These are phyloP conservation scores for Zaprionus taronus DNA, from an alignment of 1,140 invertebrate genomes.

Conservation along the genomic window DNA sequence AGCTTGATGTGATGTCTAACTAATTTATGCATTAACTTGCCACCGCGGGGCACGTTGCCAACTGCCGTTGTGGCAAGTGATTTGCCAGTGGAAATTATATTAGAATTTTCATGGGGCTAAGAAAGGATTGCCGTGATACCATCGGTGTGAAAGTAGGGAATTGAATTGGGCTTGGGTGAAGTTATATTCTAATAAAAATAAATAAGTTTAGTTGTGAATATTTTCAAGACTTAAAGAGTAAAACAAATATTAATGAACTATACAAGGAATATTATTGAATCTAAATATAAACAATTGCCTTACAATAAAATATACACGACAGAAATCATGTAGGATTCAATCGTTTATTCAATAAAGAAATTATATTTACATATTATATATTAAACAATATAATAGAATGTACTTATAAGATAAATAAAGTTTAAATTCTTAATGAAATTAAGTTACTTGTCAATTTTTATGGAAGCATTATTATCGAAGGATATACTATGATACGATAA, in stretches of 20 bases:
- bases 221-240: not conserved
- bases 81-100: slow-evolving; percentile 19
- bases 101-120: not conserved
- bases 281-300: no score
- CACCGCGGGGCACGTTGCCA: slow-evolving; percentile 17
- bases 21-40: slow-evolving; percentile 44
- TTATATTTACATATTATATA: no score
- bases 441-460: no score
- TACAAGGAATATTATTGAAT: no score
- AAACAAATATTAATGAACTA: not conserved
- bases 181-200: not conserved
- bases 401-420: no score
- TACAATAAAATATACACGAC: no score
- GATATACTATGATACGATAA: no score
- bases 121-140: slow-evolving; percentile 6
- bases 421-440: no score
- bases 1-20: slow-evolving; percentile 39
- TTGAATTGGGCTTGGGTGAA: not conserved
- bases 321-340: no score
- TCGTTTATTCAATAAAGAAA: no score
- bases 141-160: not conserved
- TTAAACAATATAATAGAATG: no score
- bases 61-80: slow-evolving; percentile 17
- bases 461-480: no score
- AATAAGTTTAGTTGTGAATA: not conserved